Evolutionary conservation across 1,140 invertebrate genomes (phyloP), one percentile per base, ranked within the genome.

Genomic region (Mya arenaria): DNA sequence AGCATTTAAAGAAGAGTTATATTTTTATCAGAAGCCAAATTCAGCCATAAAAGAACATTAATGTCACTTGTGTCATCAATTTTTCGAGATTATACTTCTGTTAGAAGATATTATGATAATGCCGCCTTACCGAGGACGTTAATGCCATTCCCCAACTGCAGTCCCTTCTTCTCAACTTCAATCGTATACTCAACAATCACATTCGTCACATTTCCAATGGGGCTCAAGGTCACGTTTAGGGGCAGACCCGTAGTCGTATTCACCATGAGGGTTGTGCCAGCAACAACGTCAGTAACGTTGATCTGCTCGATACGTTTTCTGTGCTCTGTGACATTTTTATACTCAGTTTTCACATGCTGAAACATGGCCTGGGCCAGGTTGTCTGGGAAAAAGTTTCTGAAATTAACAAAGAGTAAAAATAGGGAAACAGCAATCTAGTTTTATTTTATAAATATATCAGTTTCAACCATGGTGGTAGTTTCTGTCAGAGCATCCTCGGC

Each of bases 351-450:
- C 4, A 85, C 82, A 71, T 93, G 92, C 60, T 90, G 88, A 79
- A 93, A 92, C 69, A 96, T 95, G 0, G 97, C 97, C 93, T 98
- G 96, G 48, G 97, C 94, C 39, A 99, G 94, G 94, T 98, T 99
- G 58, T 97, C 96, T 17, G 97, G 97, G 90, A 98, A 98, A 88
- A 98, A 94, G 89, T 98, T 99, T 92, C 97, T 97, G 94, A 79
- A 95, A 95, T 89, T 37, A 85, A 75, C 78, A 34, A 63, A 66
- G n/a, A n/a, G n/a, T n/a, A n/a, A n/a, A n/a, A n/a, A n/a, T n/a
- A n/a, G n/a, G n/a, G n/a, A n/a, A n/a, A n/a, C n/a, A n/a, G n/a
- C n/a, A n/a, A n/a, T n/a, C n/a, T n/a, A n/a, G n/a, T n/a, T n/a
- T n/a, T n/a, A n/a, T n/a, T n/a, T n/a, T n/a, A n/a, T n/a, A n/a